Base-by-base conservation (phyloP, 2,113 vertebrate genomes). In the Chaetodon auriga region DNA sequence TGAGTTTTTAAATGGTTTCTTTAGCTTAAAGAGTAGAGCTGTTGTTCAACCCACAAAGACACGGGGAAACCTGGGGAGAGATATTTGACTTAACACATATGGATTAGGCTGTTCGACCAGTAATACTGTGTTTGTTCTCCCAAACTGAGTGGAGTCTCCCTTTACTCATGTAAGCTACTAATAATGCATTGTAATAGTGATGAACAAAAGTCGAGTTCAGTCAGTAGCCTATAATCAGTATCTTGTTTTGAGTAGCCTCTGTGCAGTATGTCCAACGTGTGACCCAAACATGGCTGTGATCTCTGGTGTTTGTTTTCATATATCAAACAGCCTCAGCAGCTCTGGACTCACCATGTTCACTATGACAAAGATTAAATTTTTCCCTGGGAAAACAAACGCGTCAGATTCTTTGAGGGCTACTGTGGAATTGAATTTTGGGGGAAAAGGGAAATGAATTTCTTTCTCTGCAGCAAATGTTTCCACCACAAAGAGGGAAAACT, bases 291-390 rank as follows among this genome's bases (percentile, higher is more conserved):
- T 60, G 58, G 77, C 13, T 46, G 62, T 81, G 81, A 63, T 61
- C 53, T 49, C 62, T 77, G 77, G 38, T 86, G 76, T 81, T 75
- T 57, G 68, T 82, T 72, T 65, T 66, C 49, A 66, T 75, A 68
- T 70, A 46, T 68, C 65, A 41, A 23, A 41, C 21, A 48, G 63
- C 54, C 60, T 30, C 64, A 80, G 49, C 80, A 45, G 70, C 72
- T 73, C 68, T 70, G 68, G 64, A 85, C 49, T 80, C 74, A 57
- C 64, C 63, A 68, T 79, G 57, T 85, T 83, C 87, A 77, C 70
- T 51, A 81, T 57, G 54, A 75, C 68, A 38, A 78, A 16, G 46
- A 92, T 85, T 81, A 87, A 88, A 65, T 25, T 72, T 78, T 68
- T 60, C 51, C 53, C 8, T 72, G 68, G 45, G 49, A 45, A 74